Evolutionary conservation across 2,888 invertebrate genomes (phyloP), one percentile per base, ranked within the genome.

Genomic region (Drosophila algonquin): DNA sequence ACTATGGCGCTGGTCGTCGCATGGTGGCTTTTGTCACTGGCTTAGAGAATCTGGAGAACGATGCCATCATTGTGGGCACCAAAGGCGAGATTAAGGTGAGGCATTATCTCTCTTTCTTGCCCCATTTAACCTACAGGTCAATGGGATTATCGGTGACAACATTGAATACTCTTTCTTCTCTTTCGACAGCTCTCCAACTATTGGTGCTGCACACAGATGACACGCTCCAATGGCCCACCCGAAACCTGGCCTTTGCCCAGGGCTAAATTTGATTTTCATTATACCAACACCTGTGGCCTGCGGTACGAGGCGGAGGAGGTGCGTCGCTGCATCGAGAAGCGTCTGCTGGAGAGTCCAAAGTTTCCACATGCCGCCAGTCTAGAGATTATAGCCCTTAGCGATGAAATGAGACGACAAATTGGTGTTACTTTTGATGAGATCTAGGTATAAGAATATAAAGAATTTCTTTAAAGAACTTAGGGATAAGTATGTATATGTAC

Each of bases 231-330:
- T 0, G 94, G 93, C 0, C 93, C 93, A 79, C 93, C 92, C 68
- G 93, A 93, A 44, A 93, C 94, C 69, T 94, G 94, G 93, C 92
- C 94, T 10, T 87, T 96, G 54, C 96, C 96, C 0, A 45, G 18
- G 2, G 93, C 94, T 6, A 92, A 93, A 64, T 93, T 80, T 24
- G 85, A 93, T 73, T 94, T 94, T 78, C 95, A 95, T 90, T 95
- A 94, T 89, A 92, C 93, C 64, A 96, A 96, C 87, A 95, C 96
- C 77, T 94, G 94, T 14, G 96, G 96, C 0, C 92, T 97, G 47
- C 93, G 94, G 69, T 97, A 96, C 87, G 94, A 97, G 92, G 96
- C 96, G 50, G 94, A 94, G 76, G 96, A 96, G 92, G 96, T 95
- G 60, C 94, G 95, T 80, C 93, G 94, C 58, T 96, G 96, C 84